Conservation (phyloP, 2,113 vertebrate species). For the Petroica traversi region DNA sequence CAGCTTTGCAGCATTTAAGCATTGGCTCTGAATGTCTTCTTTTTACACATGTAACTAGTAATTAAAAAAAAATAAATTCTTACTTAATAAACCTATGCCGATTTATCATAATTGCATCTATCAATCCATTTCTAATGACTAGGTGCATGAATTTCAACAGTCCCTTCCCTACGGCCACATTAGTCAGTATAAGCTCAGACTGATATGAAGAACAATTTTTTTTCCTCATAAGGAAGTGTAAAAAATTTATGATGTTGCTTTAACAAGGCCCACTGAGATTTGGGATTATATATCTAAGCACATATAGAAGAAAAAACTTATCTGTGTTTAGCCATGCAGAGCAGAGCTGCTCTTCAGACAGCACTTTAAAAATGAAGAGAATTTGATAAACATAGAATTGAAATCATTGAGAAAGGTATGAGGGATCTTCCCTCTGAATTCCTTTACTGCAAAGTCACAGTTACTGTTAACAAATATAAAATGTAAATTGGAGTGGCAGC, state of each 20-base stretch:
- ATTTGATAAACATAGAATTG: background rate
- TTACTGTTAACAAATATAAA: background rate
- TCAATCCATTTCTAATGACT: constrained; percentile 64
- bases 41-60: background rate
- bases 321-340: constrained; percentile 63
- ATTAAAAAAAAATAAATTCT: background rate
- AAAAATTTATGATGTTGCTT: constrained; percentile 70
- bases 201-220: constrained; percentile 48
- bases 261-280: constrained; percentile 74
- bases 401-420: background rate
- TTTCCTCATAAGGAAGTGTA: constrained; percentile 56
- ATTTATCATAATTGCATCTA: constrained; percentile 66
- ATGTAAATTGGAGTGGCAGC: background rate
- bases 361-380: background rate
- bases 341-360: constrained; percentile 39
- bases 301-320: constrained; percentile 67
- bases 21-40: background rate
- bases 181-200: constrained; percentile 66
- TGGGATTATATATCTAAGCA: constrained; percentile 71
- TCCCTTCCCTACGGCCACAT: constrained; percentile 63
- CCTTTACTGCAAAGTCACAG: background rate
- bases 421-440: background rate
- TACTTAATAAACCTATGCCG: constrained; percentile 60
- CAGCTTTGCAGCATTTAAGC: constrained; percentile 5
- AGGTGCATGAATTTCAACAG: constrained; percentile 60